Conservation (phyloP, 2,888 invertebrate genomes). For the Tuberolachnus salignus region DNA sequence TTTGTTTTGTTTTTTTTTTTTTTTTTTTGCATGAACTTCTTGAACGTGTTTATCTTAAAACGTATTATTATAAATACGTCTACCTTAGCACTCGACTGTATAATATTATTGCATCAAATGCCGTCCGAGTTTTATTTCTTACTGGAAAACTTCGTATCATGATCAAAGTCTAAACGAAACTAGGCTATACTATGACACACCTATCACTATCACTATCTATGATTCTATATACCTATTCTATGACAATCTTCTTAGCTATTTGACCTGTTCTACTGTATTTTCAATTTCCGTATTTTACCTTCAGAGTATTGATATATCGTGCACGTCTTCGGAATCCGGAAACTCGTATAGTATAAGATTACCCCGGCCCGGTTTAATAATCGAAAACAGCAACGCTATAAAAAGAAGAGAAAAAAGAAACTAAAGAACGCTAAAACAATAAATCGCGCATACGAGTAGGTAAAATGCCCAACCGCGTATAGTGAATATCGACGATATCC, state of each 20-base stretch:
- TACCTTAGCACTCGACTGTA: conserved; percentile 34
- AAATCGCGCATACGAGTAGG: too few relatives aligned
- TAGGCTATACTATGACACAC: not conserved
- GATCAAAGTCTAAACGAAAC: conserved; percentile 28
- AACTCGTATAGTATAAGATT: conserved; percentile 37
- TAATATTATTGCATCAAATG: not conserved
- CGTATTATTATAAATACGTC: not conserved
- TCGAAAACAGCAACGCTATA: too few relatives aligned
- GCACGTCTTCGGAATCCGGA: conserved; percentile 49
- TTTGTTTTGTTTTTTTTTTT: not conserved
- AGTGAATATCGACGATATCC: not conserved
- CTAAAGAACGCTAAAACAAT: too few relatives aligned
- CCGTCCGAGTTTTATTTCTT: conserved; percentile 15
- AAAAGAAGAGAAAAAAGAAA: too few relatives aligned
- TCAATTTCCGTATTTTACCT: conserved; percentile 11
- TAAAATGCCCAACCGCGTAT: too few relatives aligned
- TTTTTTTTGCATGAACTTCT: conserved; percentile 38
- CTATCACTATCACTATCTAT: conserved; percentile 16
- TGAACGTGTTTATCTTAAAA: not conserved
- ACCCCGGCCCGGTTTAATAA: not conserved
- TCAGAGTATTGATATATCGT: conserved; percentile 24
- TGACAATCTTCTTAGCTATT: conserved; percentile 29
- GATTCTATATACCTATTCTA: not conserved
- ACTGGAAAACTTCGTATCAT: not conserved
- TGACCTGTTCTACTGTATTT: conserved; percentile 2